Conservation (phyloP, 2,888 invertebrate species). For the Panopea generosa region DNA sequence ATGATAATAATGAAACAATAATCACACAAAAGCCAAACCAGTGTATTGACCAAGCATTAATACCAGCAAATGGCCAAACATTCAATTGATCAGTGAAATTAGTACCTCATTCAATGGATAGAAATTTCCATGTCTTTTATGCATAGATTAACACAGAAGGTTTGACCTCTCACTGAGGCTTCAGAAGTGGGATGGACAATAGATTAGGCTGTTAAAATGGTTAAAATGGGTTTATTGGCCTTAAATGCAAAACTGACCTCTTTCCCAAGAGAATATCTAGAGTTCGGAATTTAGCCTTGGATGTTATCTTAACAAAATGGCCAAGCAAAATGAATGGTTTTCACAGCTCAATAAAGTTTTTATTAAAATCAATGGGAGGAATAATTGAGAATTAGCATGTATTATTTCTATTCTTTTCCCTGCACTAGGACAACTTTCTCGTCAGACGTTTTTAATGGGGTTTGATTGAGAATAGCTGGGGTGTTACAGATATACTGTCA, state of each 20-base stretch:
- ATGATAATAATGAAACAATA: no score
- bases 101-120: background rate
- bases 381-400: constrained; percentile 26
- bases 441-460: no score
- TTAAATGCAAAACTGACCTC: constrained; percentile 41
- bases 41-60: no score
- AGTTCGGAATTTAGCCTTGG: constrained; percentile 46
- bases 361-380: constrained; percentile 46
- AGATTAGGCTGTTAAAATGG: constrained; percentile 24
- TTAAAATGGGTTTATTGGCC: constrained; percentile 52
- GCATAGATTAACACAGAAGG: constrained; percentile 41
- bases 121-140: constrained; percentile 46
- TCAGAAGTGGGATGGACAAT: constrained; percentile 40
- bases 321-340: constrained; percentile 5
- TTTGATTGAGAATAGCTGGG: no score
- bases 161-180: constrained; percentile 45
- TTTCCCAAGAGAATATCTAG: constrained; percentile 49
- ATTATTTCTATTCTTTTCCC: background rate
- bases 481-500: no score
- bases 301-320: constrained; percentile 6
- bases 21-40: no score
- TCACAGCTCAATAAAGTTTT: constrained; percentile 43
- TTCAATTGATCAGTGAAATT: no score
- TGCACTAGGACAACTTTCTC: background rate
- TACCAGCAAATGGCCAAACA: no score